Percentiles rank a stretch among this genome's conserved stretches.
Evolutionary conservation across 2,888 invertebrate species (phyloP).

Genomic region (Torymus aiolomorphi): DNA sequence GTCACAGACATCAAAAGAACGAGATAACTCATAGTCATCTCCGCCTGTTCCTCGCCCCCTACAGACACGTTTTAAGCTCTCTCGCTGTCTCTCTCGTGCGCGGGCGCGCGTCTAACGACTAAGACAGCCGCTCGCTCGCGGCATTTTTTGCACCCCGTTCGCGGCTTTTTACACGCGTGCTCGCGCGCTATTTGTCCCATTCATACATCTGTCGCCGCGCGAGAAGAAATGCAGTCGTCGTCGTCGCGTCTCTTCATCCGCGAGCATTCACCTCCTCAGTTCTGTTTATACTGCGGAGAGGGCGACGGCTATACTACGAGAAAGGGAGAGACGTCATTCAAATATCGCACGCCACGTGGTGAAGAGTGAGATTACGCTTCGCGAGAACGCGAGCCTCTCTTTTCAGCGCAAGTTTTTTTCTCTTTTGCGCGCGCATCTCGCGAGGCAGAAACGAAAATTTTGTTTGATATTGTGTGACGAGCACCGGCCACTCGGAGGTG

Average conservation of each 20-base stretch:
- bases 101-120: no score
- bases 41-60: no score
- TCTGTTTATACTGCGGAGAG: constrained; percentile 11
- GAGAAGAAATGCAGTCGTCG: constrained; percentile 7
- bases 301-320: no score
- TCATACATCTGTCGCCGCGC: constrained; percentile 4
- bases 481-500: neutral
- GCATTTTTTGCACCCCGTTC: no score
- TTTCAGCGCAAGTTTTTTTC: no score
- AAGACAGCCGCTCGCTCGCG: no score
- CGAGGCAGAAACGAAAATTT: constrained; percentile 19
- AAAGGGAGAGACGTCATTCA: neutral
- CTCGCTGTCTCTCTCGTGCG: no score
- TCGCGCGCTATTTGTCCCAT: constrained; percentile 16
- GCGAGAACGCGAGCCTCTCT: no score
- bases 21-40: no score
- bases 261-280: neutral
- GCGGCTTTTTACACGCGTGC: constrained; percentile 13
- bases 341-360: constrained; percentile 9
- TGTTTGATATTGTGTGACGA: constrained; percentile 15
- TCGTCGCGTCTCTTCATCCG: neutral
- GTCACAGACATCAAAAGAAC: no score
- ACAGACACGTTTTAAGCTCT: no score
- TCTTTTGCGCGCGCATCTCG: no score
- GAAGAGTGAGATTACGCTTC: constrained; percentile 2